Evolutionary conservation across 2,888 invertebrate species (phyloP).

Genomic region (Blastobasis adustella): DNA sequence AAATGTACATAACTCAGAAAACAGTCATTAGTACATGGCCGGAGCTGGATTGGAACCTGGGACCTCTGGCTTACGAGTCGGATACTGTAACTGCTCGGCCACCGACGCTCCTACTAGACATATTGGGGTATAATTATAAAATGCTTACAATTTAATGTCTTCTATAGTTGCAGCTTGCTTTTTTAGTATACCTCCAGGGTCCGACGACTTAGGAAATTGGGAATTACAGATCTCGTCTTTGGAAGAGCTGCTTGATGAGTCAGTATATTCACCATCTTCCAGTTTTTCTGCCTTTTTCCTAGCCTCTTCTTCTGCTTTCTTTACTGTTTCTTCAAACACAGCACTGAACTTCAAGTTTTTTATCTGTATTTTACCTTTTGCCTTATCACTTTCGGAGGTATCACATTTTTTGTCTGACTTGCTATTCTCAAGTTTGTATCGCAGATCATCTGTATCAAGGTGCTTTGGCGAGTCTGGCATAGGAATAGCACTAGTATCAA

Average conservation of each 20-base stretch:
- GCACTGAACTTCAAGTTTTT: slow-evolving; percentile 80
- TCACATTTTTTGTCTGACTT: slow-evolving; percentile 21
- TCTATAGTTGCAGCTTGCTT: slow-evolving; percentile 49
- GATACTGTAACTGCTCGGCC: no score
- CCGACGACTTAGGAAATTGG: slow-evolving; percentile 63
- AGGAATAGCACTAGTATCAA: slow-evolving; percentile 48
- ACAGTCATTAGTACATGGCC: no score
- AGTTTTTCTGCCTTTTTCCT: slow-evolving; percentile 75
- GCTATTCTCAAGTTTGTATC: slow-evolving; percentile 41
- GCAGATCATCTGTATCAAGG: slow-evolving; percentile 26
- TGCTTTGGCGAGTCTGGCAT: slow-evolving; percentile 59
- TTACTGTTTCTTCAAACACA: slow-evolving; percentile 79
- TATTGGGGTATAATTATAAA: background rate
- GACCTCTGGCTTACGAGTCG: no score
- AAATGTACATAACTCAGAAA: no score
- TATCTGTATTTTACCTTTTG: slow-evolving; percentile 77
- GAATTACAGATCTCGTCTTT: slow-evolving; percentile 50
- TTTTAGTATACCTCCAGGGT: slow-evolving; percentile 63
- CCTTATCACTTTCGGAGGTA: slow-evolving; percentile 47
- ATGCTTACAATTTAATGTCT: slow-evolving; percentile 67
- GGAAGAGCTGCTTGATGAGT: slow-evolving; percentile 52
- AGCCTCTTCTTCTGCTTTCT: slow-evolving; percentile 77
- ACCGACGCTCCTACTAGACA: no score
- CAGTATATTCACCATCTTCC: slow-evolving; percentile 79
- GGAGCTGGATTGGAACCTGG: no score